Evolutionary conservation across 2,113 vertebrate species (phyloP).

Genomic region (Azemiops feae): DNA sequence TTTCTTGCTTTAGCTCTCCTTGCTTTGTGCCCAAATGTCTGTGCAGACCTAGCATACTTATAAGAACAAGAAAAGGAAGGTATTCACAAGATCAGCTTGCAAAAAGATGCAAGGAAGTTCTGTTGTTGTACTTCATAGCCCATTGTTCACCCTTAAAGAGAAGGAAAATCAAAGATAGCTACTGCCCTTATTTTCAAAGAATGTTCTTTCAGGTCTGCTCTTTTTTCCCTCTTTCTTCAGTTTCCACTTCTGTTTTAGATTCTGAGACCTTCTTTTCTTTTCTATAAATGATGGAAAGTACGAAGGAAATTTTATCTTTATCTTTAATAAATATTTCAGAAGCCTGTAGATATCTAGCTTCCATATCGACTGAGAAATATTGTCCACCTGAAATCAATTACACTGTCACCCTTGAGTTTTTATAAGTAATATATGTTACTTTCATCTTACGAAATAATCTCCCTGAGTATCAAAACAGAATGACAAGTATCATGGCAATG

Average conservation of each 20-base stretch:
- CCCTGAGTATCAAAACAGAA: constrained; percentile 45
- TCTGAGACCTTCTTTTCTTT: constrained; percentile 44
- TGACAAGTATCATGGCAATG: constrained; percentile 33
- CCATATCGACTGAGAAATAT: constrained; percentile 54
- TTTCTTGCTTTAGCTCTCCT: neutral
- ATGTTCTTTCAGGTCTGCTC: constrained; percentile 19
- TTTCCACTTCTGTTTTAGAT: constrained; percentile 41
- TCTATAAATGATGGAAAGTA: constrained; percentile 19
- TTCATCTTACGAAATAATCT: constrained; percentile 54
- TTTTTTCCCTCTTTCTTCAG: neutral
- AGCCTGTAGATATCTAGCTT: constrained; percentile 33
- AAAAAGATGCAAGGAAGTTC: neutral
- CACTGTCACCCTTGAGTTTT: constrained; percentile 50
- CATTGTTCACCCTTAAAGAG: neutral
- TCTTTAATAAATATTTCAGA: constrained; percentile 53
- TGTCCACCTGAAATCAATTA: constrained; percentile 54
- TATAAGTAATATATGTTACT: constrained; percentile 52
- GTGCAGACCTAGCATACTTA: neutral
- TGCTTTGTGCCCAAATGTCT: neutral
- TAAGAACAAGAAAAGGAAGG: neutral
- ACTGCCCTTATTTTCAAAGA: neutral
- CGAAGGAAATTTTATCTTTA: constrained; percentile 57
- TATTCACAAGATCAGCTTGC: neutral
- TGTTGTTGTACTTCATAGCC: neutral
- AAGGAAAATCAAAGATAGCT: constrained; percentile 1